These are phyloP conservation scores for Psittacula derbiana DNA, from an alignment of 2,797 vertebrate species.

Conservation along the genomic window DNA sequence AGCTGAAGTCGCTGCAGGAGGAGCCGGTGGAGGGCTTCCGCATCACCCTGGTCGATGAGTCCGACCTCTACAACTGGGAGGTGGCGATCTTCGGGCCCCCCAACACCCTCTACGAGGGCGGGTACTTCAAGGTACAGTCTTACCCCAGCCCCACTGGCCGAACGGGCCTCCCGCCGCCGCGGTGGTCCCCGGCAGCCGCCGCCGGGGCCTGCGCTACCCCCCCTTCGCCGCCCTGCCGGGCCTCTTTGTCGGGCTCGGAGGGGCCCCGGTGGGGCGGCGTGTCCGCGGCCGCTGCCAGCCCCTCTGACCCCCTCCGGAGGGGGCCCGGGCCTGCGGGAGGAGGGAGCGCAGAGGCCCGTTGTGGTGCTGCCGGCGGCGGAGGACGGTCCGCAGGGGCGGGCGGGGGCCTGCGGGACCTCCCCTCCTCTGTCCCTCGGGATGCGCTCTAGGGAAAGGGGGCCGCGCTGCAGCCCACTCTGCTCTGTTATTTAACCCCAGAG, in stretches of 20 bases:
- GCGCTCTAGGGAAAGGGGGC: neutral
- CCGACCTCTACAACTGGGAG: constrained; percentile 94
- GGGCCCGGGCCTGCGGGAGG: neutral
- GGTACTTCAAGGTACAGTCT: constrained; percentile 90
- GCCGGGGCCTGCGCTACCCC: neutral
- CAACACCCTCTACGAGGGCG: constrained; percentile 92
- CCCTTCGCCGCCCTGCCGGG: neutral
- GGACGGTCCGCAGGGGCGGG: neutral
- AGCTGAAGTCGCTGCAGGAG: constrained; percentile 93
- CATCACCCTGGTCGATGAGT: constrained; percentile 92
- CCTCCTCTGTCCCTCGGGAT: neutral
- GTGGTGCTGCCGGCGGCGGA: neutral
- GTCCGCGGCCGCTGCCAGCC: neutral
- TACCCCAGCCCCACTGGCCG: rapidly evolving
- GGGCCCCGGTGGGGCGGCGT: neutral
- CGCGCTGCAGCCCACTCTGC: neutral
- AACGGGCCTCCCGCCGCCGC: neutral
- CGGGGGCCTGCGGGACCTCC: neutral
- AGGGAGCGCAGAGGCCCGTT: neutral
- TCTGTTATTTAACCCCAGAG: neutral
- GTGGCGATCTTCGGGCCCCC: constrained; percentile 95
- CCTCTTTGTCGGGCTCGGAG: neutral
- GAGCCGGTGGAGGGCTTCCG: constrained; percentile 94
- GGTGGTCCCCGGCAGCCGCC: neutral
- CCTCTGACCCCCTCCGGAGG: neutral